Evolutionary conservation across 2,797 vertebrate species (phyloP).

Genomic region (Apodemus agrarius): DNA sequence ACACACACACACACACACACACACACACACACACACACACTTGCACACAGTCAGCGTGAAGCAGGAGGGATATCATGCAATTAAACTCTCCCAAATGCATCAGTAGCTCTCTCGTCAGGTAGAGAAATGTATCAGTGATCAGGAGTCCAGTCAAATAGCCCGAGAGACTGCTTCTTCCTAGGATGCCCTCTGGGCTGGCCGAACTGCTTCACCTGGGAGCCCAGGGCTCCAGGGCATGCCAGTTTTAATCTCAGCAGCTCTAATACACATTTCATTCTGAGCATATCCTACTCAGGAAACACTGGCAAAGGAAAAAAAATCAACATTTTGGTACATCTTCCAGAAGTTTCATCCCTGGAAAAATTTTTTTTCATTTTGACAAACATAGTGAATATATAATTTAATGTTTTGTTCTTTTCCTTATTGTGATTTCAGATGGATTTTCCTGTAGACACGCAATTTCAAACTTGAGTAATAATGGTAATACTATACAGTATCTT

Average conservation of each 20-base stretch:
- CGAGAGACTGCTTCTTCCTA: not conserved
- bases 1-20: not conserved
- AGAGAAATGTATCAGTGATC: not conserved
- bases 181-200: not conserved
- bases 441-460: not conserved
- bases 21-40: too few species aligned
- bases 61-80: not conserved
- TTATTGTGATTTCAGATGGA: slow-evolving; percentile 1
- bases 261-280: not conserved
- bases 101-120: not conserved
- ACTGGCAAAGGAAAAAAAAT: not conserved
- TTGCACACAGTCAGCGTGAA: not conserved
- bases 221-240: not conserved
- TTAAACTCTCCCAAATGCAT: not conserved
- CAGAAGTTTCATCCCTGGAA: not conserved
- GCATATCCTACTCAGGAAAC: not conserved
- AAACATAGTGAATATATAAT: not conserved
- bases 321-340: not conserved
- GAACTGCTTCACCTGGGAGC: not conserved
- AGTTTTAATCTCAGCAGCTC: not conserved
- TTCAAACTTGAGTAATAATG: slow-evolving; percentile 7
- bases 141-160: not conserved
- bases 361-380: not conserved
- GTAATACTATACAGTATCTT: not conserved
- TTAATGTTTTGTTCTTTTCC: not conserved